Conservation (phyloP, 2,888 invertebrate genomes). For the Allolobophora icterica region DNA sequence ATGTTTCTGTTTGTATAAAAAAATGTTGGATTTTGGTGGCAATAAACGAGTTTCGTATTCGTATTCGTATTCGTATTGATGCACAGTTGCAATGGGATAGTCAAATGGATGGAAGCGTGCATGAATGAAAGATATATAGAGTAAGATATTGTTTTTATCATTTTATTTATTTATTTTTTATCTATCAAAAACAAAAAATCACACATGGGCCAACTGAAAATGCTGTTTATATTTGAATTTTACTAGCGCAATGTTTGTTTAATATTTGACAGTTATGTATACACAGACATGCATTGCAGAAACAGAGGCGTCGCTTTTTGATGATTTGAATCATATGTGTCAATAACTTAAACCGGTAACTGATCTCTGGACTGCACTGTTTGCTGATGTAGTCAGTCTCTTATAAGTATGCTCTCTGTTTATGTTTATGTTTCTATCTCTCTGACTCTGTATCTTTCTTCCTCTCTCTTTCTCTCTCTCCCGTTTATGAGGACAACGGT, state of each 20-base stretch:
- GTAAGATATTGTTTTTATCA: background rate
- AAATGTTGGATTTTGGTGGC: no score
- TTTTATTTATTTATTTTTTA: background rate
- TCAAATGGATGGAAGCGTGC: background rate
- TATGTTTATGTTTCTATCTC: background rate
- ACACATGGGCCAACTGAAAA: background rate
- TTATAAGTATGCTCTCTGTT: background rate
- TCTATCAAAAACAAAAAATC: background rate
- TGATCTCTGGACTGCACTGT: background rate
- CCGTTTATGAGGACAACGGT: no score
- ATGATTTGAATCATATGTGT: background rate
- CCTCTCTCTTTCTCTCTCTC: no score
- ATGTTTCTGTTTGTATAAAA: no score
- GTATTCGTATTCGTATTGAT: no score
- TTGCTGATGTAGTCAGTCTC: background rate
- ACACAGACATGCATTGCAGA: background rate
- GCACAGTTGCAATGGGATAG: background rate
- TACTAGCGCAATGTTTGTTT: no score
- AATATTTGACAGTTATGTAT: no score
- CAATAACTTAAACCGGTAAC: background rate
- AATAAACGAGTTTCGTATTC: no score
- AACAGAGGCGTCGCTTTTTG: background rate
- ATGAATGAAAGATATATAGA: background rate
- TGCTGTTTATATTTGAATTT: background rate
- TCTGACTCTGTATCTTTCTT: background rate